Evolutionary conservation across 2,113 vertebrate genomes (phyloP).

Genomic region (Cheilinus undulatus): DNA sequence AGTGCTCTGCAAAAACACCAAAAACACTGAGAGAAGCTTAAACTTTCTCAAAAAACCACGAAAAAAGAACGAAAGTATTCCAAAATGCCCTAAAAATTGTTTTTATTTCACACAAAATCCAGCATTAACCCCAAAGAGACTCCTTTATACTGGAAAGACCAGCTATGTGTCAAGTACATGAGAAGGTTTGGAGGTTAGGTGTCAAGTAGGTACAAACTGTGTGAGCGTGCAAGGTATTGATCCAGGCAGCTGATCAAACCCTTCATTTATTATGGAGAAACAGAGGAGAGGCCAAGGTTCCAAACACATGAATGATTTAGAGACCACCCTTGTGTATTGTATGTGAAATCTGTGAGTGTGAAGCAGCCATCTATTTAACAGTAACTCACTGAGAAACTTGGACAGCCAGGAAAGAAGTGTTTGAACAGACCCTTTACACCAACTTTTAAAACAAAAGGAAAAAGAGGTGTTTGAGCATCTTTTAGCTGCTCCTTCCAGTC

Average conservation of each 20-base stretch:
- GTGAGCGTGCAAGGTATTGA: conserved; percentile 56
- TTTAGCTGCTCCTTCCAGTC: conserved; percentile 2
- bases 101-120: neutral
- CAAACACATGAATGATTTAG: conserved; percentile 59
- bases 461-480: conserved; percentile 1
- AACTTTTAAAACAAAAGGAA: conserved; percentile 1
- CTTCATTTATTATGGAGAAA: conserved; percentile 62
- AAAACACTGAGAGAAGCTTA: no score
- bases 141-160: neutral
- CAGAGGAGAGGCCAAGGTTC: conserved; percentile 23
- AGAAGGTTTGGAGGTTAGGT: conserved; percentile 49
- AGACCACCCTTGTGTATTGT: conserved; percentile 7
- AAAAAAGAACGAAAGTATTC: no score
- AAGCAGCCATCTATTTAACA: neutral
- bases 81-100: no score
- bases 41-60: neutral
- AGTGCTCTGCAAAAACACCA: no score
- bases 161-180: conserved; percentile 25
- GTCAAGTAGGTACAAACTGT: conserved; percentile 61
- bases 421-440: neutral
- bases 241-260: conserved; percentile 61
- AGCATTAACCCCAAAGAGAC: neutral
- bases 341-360: neutral
- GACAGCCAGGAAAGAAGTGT: neutral
- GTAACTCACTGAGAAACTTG: conserved; percentile 7